Evolutionary conservation across 2,888 invertebrate genomes (phyloP).

Genomic region (Bombyx huttoni): DNA sequence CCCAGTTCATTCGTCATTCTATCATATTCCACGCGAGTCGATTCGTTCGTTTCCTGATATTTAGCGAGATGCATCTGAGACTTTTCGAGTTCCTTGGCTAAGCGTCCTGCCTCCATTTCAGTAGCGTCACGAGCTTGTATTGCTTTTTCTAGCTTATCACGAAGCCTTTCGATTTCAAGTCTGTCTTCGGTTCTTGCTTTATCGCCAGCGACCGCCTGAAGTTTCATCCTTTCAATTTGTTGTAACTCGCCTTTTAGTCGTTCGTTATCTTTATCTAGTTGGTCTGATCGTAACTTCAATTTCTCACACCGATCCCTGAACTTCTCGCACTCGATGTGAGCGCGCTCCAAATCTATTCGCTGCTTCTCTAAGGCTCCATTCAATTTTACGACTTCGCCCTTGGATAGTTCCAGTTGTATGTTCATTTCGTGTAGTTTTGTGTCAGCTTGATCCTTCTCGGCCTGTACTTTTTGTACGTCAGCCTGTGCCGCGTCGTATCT

Average conservation of each 20-base stretch:
- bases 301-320: constrained; percentile 89
- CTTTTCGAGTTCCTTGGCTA: constrained; percentile 89
- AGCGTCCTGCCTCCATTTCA: constrained; percentile 86
- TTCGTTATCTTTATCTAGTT: constrained; percentile 75
- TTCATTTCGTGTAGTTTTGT: constrained; percentile 81
- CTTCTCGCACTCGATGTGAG: constrained; percentile 91
- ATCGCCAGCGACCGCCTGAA: constrained; percentile 77
- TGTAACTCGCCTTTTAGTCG: constrained; percentile 61
- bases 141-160: constrained; percentile 89
- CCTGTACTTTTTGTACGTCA: constrained; percentile 78
- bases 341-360: constrained; percentile 83
- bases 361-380: constrained; percentile 84
- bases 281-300: constrained; percentile 79
- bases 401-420: constrained; percentile 84
- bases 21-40: constrained; percentile 87
- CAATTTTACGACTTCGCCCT: constrained; percentile 83
- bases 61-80: constrained; percentile 87
- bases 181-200: constrained; percentile 78
- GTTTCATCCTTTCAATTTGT: constrained; percentile 83
- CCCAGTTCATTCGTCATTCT: constrained; percentile 86
- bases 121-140: constrained; percentile 86
- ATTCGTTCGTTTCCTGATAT: constrained; percentile 86
- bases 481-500: constrained; percentile 81
- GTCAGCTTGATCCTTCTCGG: constrained; percentile 79
- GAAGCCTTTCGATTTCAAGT: constrained; percentile 86